Conservation (phyloP, 2,888 invertebrate genomes). For the Calliopum simillimum region DNA sequence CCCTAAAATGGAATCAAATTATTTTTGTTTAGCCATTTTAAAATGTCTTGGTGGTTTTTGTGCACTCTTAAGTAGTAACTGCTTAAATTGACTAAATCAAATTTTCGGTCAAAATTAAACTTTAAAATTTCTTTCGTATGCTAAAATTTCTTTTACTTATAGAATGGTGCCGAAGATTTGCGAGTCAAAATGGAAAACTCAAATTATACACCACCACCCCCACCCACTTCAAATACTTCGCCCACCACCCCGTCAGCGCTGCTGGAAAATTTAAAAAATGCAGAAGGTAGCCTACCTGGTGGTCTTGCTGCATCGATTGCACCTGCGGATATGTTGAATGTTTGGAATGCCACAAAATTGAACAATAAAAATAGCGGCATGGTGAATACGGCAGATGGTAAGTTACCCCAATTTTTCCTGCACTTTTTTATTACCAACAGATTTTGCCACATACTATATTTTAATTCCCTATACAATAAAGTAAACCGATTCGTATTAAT, state of each 20-base stretch:
- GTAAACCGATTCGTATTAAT: no score
- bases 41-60: neutral
- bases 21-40: no score
- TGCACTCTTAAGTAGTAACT: constrained; percentile 1
- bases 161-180: constrained; percentile 75
- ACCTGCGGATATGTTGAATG: constrained; percentile 71
- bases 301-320: constrained; percentile 66
- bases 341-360: constrained; percentile 74
- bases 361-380: constrained; percentile 80
- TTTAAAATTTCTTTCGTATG: neutral
- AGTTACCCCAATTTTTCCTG: constrained; percentile 43
- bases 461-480: neutral
- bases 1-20: no score
- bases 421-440: neutral
- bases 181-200: constrained; percentile 75
- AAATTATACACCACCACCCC: constrained; percentile 72
- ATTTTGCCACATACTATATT: neutral
- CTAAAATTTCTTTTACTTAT: neutral
- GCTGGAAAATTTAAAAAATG: constrained; percentile 63
- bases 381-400: constrained; percentile 88
- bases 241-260: constrained; percentile 69
- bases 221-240: constrained; percentile 71
- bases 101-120: neutral
- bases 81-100: neutral
- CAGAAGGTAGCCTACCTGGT: constrained; percentile 62